phyloP scores from a whole-genome alignment of 1,140 invertebrate genomes.

The Megalonaias nervosa region DNA sequence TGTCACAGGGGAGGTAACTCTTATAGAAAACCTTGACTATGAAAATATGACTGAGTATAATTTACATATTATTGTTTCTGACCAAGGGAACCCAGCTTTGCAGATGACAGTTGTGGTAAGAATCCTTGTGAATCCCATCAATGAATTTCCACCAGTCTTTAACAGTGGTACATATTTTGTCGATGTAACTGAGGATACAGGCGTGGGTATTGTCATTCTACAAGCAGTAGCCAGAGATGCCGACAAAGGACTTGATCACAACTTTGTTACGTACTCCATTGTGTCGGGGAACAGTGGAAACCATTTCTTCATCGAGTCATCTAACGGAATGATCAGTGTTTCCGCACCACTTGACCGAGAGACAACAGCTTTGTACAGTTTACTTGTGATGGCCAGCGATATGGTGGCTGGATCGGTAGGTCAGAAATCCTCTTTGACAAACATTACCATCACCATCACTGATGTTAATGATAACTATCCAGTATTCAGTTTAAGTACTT shows the following conservation, averaged over 20 bases:
- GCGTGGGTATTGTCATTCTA: constrained; percentile 13
- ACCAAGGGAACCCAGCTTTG: constrained; percentile 21
- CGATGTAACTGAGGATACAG: constrained; percentile 16
- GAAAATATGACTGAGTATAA: constrained; percentile 31
- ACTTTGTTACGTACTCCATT: constrained; percentile 38
- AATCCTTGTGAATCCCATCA: constrained; percentile 37
- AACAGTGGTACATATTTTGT: too few relatives aligned
- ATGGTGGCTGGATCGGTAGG: constrained; percentile 34
- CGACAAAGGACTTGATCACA: constrained; percentile 42
- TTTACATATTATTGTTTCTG: constrained; percentile 20
- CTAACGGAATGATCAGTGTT: constrained; percentile 33
- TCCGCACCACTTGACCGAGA: constrained; percentile 36
- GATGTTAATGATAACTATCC: constrained; percentile 96
- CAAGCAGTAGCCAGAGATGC: constrained; percentile 41
- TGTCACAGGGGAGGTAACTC: constrained; percentile 26
- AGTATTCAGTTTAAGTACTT: constrained; percentile 73
- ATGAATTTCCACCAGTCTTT: constrained; percentile 34
- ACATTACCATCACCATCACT: constrained; percentile 79
- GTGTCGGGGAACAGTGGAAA: constrained; percentile 33
- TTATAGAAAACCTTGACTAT: constrained; percentile 28
- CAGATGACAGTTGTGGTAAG: constrained; percentile 24
- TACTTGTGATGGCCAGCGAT: constrained; percentile 39
- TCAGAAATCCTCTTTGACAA: constrained; percentile 14
- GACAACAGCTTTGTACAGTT: constrained; percentile 20
- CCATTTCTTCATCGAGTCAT: constrained; percentile 41